Evolutionary conservation across 2,797 vertebrate genomes (phyloP).

Genomic region (Staurois parvus): DNA sequence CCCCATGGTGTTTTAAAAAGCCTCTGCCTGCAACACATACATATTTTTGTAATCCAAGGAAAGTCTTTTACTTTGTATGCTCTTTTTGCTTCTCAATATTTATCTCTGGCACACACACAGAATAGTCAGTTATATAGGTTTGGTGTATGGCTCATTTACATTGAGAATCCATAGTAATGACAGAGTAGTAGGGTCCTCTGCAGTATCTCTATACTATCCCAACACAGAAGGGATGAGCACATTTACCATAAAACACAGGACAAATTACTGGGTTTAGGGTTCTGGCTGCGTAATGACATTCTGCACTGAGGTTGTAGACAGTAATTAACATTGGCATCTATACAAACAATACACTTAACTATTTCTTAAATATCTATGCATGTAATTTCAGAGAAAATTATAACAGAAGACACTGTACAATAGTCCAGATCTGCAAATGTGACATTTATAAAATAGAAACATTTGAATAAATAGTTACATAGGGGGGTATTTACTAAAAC

Average conservation of each 20-base stretch:
- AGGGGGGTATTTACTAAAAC: too few relatives aligned
- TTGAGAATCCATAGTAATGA: background rate
- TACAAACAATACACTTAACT: background rate
- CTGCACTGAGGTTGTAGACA: background rate
- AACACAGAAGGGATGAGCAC: background rate
- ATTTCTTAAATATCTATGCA: background rate
- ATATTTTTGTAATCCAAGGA: background rate
- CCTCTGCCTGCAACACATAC: background rate
- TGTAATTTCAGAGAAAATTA: background rate
- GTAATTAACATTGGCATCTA: slow-evolving; percentile 18
- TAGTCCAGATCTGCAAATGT: background rate
- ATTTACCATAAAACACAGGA: background rate
- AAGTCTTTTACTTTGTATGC: background rate
- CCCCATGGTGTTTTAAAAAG: background rate
- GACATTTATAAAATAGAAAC: background rate
- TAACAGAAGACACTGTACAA: background rate
- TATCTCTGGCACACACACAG: background rate
- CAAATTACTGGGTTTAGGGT: background rate
- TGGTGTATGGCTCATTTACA: too few relatives aligned
- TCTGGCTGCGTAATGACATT: background rate
- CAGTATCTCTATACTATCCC: background rate
- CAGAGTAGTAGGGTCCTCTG: background rate
- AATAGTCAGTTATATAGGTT: background rate
- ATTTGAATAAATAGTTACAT: too few relatives aligned
- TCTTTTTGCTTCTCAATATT: background rate